phyloP scores from a whole-genome alignment of 1,140 invertebrate species.

The Leptinotarsa lineolata region DNA sequence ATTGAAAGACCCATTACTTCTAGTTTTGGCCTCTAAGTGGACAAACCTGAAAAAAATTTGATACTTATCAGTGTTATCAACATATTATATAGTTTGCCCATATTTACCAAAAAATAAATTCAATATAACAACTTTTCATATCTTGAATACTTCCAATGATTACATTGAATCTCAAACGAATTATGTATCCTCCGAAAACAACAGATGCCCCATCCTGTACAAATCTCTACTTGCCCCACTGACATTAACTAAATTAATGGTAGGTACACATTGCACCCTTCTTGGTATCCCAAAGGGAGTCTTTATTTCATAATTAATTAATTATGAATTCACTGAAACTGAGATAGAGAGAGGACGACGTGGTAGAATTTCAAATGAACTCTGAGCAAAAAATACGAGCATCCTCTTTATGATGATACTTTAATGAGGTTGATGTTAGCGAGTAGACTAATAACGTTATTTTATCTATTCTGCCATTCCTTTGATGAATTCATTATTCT shows the following conservation, averaged over 20 bases:
- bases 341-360: conserved; percentile 12
- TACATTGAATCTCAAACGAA: too few species aligned
- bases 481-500: too few species aligned
- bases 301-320: conserved; percentile 28
- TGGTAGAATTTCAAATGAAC: conserved; percentile 11
- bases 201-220: neutral
- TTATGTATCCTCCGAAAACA: too few species aligned
- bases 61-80: too few species aligned
- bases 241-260: conserved; percentile 10
- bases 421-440: neutral
- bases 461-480: too few species aligned
- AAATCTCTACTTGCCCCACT: neutral
- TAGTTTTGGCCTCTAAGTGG: too few species aligned
- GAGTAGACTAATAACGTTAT: neutral
- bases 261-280: conserved; percentile 23
- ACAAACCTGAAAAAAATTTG: too few species aligned
- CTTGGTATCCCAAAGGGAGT: conserved; percentile 9
- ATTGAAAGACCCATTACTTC: too few species aligned
- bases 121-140: too few species aligned
- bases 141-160: too few species aligned
- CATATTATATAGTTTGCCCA: too few species aligned
- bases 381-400: conserved; percentile 9
- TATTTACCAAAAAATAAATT: too few species aligned
- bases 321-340: conserved; percentile 23
- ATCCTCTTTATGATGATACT: neutral